Conservation (phyloP, 2,888 invertebrate genomes). For the Ariolimax columbianus region DNA sequence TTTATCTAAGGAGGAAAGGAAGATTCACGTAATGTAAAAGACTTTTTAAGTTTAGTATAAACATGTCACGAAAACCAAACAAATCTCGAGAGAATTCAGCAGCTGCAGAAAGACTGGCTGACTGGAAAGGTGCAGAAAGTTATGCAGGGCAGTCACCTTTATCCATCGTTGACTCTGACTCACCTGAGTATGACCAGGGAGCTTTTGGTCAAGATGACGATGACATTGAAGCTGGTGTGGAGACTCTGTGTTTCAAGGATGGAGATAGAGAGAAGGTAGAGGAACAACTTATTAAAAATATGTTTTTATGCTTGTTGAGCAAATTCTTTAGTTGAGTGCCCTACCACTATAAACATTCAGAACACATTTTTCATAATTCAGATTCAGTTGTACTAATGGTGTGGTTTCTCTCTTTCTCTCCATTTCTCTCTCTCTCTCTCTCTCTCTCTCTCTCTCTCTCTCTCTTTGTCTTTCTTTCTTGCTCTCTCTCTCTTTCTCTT, state of each 20-base stretch:
- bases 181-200: conserved; percentile 53
- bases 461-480: no score
- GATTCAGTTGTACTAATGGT: no score
- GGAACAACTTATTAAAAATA: no score
- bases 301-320: no score
- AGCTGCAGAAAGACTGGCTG: conserved; percentile 54
- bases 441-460: no score
- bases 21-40: conserved; percentile 6
- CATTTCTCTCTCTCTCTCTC: no score
- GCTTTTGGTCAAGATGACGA: conserved; percentile 51
- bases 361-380: no score
- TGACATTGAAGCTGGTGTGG: conserved; percentile 46
- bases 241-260: conserved; percentile 51
- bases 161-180: conserved; percentile 54
- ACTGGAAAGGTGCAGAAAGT: conserved; percentile 52
- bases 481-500: no score
- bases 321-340: no score
- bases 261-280: conserved; percentile 47
- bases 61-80: conserved; percentile 53
- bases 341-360: no score
- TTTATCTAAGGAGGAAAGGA: background rate
- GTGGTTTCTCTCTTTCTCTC: no score
- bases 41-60: background rate
- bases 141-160: conserved; percentile 42
- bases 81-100: conserved; percentile 55